Evolutionary conservation across 2,113 vertebrate genomes (phyloP).

Genomic region (Catharus fuscescens): DNA sequence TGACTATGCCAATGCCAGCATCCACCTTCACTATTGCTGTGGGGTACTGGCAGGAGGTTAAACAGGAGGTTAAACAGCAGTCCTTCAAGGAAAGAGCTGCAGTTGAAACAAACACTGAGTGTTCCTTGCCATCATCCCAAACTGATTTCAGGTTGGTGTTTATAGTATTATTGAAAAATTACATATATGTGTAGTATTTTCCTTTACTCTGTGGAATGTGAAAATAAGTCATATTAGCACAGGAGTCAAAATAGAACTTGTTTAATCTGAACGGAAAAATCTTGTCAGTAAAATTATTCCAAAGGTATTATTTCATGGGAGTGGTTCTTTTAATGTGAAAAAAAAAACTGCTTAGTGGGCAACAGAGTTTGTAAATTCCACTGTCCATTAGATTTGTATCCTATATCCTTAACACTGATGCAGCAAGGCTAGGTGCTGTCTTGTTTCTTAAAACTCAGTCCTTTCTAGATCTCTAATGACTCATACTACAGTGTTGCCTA

Average conservation of each 20-base stretch:
- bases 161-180: constrained; percentile 19
- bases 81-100: background rate
- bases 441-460: background rate
- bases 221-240: constrained; percentile 53
- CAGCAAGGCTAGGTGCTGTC: background rate
- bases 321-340: constrained; percentile 10
- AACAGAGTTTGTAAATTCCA: background rate
- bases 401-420: background rate
- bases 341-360: background rate
- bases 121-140: constrained; percentile 21
- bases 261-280: constrained; percentile 53
- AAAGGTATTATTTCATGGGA: constrained; percentile 35
- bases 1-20: constrained; percentile 97
- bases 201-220: constrained; percentile 24
- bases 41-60: constrained; percentile 81
- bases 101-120: background rate
- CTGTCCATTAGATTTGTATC: background rate
- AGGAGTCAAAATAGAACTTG: constrained; percentile 58
- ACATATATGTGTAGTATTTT: background rate
- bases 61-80: constrained; percentile 40
- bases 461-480: background rate
- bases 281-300: constrained; percentile 17
- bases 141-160: constrained; percentile 82
- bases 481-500: background rate
- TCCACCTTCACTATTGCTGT: constrained; percentile 95